Evolutionary conservation across 2,113 vertebrate species (phyloP), one percentile per base, ranked within the genome.

Genomic region (Craseonycteris thonglongyai): DNA sequence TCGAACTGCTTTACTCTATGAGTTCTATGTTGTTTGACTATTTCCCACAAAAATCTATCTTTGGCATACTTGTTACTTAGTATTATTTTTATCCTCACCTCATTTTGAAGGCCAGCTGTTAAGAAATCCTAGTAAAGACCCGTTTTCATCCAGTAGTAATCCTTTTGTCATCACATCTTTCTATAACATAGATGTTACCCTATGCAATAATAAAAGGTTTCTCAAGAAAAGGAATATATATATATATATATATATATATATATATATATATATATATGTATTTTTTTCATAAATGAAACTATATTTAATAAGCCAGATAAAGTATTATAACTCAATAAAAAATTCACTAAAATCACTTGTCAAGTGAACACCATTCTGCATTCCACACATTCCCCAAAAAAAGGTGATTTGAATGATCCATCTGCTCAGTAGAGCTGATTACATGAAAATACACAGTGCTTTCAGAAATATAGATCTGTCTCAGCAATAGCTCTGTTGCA

Each of bases 211-310:
- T 54, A 56, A 91, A 78, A 80, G 51, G 4, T n/a, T 90, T 92
- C 59, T 93, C 69, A 65, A 56, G 58, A 84, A 75, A 45, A 11
- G 33, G 7, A 79, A 61, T 30, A 45, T n/a, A 74, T 63, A 69
- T 15, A 88, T 30, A 63, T 89, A n/a, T n/a, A n/a, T n/a, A n/a
- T n/a, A n/a, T n/a, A n/a, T n/a, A n/a, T n/a, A n/a, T n/a, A n/a
- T n/a, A n/a, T n/a, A n/a, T n/a, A n/a, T n/a, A n/a, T n/a, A 61
- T 30, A 45, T n/a, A 74, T 63, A 69, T 15, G 88, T 30, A 63
- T 89, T 88, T 81, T 83, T 86, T 54, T 91, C 33, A 5, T 51
- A 54, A 76, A 63, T 72, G 42, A 93, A 96, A 86, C 49, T 86
- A 12, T 72, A 68, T 86, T 91, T 87, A 88, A 69, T 42, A 63